Percentiles rank a stretch among this genome's conserved stretches.
Evolutionary conservation across 2,888 invertebrate genomes (phyloP).

Genomic region (Rhagium mordax): DNA sequence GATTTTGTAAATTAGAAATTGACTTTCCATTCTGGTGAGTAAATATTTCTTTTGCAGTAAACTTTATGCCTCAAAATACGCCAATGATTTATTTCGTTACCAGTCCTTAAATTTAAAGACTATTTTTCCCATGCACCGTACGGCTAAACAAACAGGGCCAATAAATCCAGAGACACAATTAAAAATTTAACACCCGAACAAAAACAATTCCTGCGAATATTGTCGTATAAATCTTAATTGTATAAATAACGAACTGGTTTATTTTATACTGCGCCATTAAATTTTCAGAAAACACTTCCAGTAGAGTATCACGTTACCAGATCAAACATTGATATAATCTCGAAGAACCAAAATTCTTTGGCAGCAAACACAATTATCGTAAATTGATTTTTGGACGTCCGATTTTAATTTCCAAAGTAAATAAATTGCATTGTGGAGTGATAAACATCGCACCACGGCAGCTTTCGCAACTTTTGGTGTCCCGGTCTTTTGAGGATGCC

Average conservation of each 20-base stretch:
- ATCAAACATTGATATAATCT: constrained; percentile 58
- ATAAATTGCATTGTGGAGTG: constrained; percentile 58
- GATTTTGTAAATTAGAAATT: no score
- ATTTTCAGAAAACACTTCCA: constrained; percentile 54
- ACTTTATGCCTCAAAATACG: not conserved
- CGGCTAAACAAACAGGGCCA: not conserved
- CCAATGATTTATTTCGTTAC: not conserved
- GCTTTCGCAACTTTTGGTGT: constrained; percentile 32
- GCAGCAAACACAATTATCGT: constrained; percentile 63
- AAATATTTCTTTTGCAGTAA: not conserved
- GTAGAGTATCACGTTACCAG: constrained; percentile 50
- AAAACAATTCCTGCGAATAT: constrained; percentile 33
- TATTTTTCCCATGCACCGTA: not conserved
- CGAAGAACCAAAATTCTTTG: constrained; percentile 52
- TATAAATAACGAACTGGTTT: constrained; percentile 47
- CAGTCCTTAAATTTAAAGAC: constrained; percentile 2
- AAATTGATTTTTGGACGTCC: constrained; percentile 66
- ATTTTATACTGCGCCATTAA: constrained; percentile 52
- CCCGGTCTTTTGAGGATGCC: constrained; percentile 32
- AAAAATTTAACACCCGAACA: constrained; percentile 33
- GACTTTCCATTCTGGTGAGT: no score
- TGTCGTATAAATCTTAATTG: constrained; percentile 56
- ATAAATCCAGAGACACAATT: constrained; percentile 27
- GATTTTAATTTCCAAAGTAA: constrained; percentile 64
- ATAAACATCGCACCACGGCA: constrained; percentile 53